A percentile compares a stretch with the other conserved stretches of the same genome.
Conservation (phyloP, 37 sponge, comb jelly and placozoan species). For the Dysidea cf. avara region DNA sequence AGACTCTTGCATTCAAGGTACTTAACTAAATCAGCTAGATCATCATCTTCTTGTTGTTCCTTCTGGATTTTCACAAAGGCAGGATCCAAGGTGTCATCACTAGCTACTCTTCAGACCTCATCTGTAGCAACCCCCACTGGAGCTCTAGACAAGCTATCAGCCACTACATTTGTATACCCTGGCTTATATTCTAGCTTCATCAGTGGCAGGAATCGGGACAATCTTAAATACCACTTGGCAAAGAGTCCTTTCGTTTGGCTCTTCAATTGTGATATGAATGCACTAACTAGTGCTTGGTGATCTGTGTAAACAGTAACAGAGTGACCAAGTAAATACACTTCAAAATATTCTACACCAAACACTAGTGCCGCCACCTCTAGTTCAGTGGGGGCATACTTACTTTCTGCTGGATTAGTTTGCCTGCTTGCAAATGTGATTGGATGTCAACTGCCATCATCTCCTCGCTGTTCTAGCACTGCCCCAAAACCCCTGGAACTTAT, state of each 20-base stretch:
- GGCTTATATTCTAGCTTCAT: no score
- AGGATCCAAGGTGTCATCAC: no score
- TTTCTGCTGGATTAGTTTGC: conserved; percentile 4
- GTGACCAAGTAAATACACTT: conserved; percentile 34
- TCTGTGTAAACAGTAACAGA: conserved; percentile 24
- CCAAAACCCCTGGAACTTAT: no score
- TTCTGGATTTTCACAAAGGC: conserved; percentile 9
- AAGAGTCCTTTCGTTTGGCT: no score
- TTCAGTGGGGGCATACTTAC: conserved; percentile 26
- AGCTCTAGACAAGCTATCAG: conserved; percentile 40
- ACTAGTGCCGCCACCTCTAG: conserved; percentile 46
- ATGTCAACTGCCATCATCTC: conserved; percentile 11
- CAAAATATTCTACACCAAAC: conserved; percentile 24
- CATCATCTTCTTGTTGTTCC: conserved; percentile 6
- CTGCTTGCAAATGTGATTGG: conserved; percentile 22
- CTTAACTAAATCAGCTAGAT: background rate
- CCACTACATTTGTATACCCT: conserved; percentile 34
- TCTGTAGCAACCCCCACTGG: no score
- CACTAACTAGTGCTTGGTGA: no score
- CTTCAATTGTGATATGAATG: no score
- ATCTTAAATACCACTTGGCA: no score
- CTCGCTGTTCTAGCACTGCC: conserved; percentile 41
- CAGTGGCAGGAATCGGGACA: no score
- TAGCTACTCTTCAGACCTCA: no score
- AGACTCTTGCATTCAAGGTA: background rate